Percentiles rank a stretch among this genome's conserved stretches.
Evolutionary conservation across 2,113 vertebrate genomes (phyloP).

Genomic region (Mobula birostris): DNA sequence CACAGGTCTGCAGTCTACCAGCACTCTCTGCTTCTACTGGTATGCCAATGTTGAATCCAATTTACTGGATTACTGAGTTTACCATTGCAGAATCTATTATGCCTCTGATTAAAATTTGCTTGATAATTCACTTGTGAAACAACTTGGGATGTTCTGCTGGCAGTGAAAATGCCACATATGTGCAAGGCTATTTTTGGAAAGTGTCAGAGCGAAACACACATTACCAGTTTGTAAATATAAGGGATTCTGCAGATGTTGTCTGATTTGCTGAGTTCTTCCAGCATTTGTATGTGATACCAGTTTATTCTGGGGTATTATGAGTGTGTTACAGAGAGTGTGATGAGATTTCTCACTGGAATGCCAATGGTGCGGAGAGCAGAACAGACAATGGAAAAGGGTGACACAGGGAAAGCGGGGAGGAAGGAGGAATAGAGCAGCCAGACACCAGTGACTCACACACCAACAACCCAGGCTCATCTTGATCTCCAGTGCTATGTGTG

Average conservation of each 20-base stretch:
- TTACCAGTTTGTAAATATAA: neutral
- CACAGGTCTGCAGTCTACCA: too few relatives aligned
- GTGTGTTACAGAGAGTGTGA: neutral
- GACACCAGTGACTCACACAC: too few relatives aligned
- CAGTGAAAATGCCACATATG: neutral
- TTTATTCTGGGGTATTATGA: neutral
- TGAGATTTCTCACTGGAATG: neutral
- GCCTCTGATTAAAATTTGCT: neutral
- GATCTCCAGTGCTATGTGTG: too few relatives aligned
- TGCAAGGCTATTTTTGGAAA: neutral
- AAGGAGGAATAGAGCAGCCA: neutral
- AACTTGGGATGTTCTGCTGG: neutral
- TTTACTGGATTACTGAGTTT: too few relatives aligned
- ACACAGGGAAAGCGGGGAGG: neutral
- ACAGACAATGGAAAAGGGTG: neutral
- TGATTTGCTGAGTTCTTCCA: too few relatives aligned
- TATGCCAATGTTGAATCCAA: too few relatives aligned
- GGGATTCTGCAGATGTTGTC: too few relatives aligned
- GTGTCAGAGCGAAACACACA: neutral
- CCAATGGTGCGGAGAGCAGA: neutral
- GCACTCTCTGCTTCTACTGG: too few relatives aligned
- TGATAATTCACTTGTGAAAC: neutral
- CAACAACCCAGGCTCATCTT: too few relatives aligned
- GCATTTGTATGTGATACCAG: too few relatives aligned
- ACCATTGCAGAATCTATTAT: too few relatives aligned